phyloP scores from a whole-genome alignment of 2,888 invertebrate species.

The Macropis europaea region DNA sequence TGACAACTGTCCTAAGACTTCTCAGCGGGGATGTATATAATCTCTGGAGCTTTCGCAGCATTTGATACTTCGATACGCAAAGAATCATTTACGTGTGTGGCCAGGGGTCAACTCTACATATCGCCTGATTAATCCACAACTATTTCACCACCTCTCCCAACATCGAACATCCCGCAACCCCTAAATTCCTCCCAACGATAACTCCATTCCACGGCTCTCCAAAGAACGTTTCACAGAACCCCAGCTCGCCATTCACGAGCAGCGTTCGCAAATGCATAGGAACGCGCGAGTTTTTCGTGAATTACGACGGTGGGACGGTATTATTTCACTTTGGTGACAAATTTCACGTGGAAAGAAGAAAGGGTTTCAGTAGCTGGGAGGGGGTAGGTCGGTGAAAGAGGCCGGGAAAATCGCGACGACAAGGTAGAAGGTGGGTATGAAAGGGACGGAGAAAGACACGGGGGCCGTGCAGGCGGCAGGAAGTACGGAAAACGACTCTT shows the following conservation, averaged over 20 bases:
- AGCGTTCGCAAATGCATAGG: background rate
- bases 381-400: constrained; percentile 2
- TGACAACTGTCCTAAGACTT: too few relatives aligned
- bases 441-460: constrained; percentile 20
- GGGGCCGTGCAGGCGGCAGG: constrained; percentile 59
- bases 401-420: constrained; percentile 17
- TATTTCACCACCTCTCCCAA: too few relatives aligned
- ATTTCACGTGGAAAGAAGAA: constrained; percentile 60
- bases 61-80: too few relatives aligned
- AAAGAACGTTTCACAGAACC: background rate
- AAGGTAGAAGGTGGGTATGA: constrained; percentile 62
- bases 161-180: too few relatives aligned
- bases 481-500: constrained; percentile 75
- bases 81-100: too few relatives aligned
- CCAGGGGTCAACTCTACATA: too few relatives aligned
- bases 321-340: constrained; percentile 71
- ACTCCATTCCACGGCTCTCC: background rate
- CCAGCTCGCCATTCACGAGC: background rate
- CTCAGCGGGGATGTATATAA: too few relatives aligned
- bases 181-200: too few relatives aligned
- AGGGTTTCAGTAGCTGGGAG: constrained; percentile 2
- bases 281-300: constrained; percentile 42
- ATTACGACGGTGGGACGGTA: constrained; percentile 58
- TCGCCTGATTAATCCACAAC: too few relatives aligned
- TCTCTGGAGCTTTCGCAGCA: too few relatives aligned